A percentile compares a stretch with the other conserved stretches of the same genome.
These are phyloP conservation scores for Pimpla rufipes DNA, from an alignment of 2,888 invertebrate genomes.

Conservation along the genomic window DNA sequence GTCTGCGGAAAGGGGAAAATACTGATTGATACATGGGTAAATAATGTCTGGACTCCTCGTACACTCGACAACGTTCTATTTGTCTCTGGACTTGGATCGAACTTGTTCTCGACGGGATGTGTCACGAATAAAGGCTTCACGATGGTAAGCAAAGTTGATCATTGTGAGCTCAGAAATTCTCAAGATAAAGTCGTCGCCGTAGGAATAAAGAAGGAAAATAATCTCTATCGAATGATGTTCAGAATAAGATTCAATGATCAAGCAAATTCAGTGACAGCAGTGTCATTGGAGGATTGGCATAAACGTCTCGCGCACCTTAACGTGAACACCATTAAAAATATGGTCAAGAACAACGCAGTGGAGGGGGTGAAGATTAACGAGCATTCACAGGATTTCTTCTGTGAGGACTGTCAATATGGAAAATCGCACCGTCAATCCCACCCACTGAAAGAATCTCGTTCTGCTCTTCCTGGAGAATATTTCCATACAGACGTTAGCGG, in stretches of 20 bases:
- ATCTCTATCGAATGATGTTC: neutral
- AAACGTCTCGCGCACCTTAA: constrained; percentile 47
- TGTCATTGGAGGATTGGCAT: no score
- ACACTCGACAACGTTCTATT: constrained; percentile 42
- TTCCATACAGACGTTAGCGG: constrained; percentile 9
- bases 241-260: no score
- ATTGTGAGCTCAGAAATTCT: constrained; percentile 1
- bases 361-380: constrained; percentile 10
- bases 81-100: constrained; percentile 9
- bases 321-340: constrained; percentile 23
- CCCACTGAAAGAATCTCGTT: neutral
- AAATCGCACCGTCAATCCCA: neutral
- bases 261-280: no score
- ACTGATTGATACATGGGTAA: constrained; percentile 18
- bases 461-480: constrained; percentile 8
- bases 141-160: neutral
- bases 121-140: constrained; percentile 1
- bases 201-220: constrained; percentile 55
- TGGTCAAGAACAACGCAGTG: constrained; percentile 31
- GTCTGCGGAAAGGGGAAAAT: constrained; percentile 28
- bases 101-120: constrained; percentile 25
- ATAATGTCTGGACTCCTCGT: constrained; percentile 14
- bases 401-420: constrained; percentile 38
- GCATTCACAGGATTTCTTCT: constrained; percentile 44
- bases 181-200: neutral